Percentiles rank a stretch among this genome's conserved stretches.
phyloP scores from a whole-genome alignment of 2,888 invertebrate species.

The Elysia crispata region DNA sequence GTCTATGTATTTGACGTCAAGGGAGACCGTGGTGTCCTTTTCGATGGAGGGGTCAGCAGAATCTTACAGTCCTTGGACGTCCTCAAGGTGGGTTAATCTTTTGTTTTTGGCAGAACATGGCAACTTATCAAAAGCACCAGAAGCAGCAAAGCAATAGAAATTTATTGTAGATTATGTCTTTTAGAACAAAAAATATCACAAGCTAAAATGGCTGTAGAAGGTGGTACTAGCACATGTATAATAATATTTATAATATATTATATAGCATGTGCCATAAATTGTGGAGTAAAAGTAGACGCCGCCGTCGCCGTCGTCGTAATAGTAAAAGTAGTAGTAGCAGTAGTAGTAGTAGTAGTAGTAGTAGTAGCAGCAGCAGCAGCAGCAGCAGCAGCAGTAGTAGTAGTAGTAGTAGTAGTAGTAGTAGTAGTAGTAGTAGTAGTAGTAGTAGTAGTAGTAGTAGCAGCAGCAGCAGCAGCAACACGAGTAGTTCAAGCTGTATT shows the following conservation, averaged over 20 bases:
- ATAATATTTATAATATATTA: too few relatives aligned
- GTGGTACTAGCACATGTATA: too few relatives aligned
- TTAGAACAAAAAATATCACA: too few relatives aligned
- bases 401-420: constrained; percentile 9
- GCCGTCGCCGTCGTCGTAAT: too few relatives aligned
- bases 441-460: constrained; percentile 9
- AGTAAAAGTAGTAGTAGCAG: not conserved
- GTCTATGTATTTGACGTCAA: constrained; percentile 59
- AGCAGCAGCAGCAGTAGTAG: constrained; percentile 4
- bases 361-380: constrained; percentile 1
- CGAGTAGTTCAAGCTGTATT: too few relatives aligned
- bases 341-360: constrained; percentile 9
- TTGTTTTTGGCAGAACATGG: not conserved
- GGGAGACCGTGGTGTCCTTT: constrained; percentile 54
- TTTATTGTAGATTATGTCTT: too few relatives aligned
- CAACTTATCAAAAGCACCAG: not conserved
- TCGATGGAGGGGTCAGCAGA: constrained; percentile 56
- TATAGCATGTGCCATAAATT: not conserved
- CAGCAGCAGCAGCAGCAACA: not conserved
- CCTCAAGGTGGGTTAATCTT: constrained; percentile 59
- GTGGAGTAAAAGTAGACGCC: not conserved
- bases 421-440: constrained; percentile 9
- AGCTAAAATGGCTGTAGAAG: too few relatives aligned
- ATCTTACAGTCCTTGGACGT: constrained; percentile 58
- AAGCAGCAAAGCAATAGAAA: not conserved